Conservation (phyloP, 2,888 invertebrate genomes). For the Celastrina argiolus region DNA sequence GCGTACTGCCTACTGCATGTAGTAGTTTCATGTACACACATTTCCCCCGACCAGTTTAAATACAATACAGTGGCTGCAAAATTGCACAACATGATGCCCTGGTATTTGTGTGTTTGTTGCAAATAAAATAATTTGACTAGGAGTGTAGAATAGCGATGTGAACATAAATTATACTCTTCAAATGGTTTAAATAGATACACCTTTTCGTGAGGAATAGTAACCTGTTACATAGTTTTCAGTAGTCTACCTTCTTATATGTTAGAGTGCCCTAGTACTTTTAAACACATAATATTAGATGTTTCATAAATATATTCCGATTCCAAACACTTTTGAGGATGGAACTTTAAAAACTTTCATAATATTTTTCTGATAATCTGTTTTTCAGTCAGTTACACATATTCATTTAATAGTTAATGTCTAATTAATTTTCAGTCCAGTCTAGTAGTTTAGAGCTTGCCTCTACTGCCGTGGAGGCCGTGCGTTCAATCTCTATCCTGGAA, state of each 20-base stretch:
- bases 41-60: background rate
- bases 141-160: conserved; percentile 17
- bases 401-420: no score
- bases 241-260: conserved; percentile 37
- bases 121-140: conserved; percentile 21
- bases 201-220: conserved; percentile 65
- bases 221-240: conserved; percentile 58
- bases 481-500: no score
- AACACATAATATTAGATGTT: background rate
- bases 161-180: background rate
- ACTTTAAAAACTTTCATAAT: no score
- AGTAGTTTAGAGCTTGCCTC: no score
- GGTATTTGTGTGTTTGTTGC: conserved; percentile 11
- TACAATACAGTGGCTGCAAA: background rate
- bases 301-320: no score
- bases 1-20: background rate
- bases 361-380: no score
- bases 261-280: conserved; percentile 24
- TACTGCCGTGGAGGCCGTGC: no score
- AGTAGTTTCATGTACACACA: background rate
- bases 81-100: conserved; percentile 2
- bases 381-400: no score
- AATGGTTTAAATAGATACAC: conserved; percentile 37
- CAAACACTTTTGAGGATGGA: no score
- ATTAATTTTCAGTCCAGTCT: no score